A percentile compares a stretch with the other conserved stretches of the same genome.
These are phyloP conservation scores for Taenaris catops DNA, from an alignment of 2,888 invertebrate species.

Conservation along the genomic window DNA sequence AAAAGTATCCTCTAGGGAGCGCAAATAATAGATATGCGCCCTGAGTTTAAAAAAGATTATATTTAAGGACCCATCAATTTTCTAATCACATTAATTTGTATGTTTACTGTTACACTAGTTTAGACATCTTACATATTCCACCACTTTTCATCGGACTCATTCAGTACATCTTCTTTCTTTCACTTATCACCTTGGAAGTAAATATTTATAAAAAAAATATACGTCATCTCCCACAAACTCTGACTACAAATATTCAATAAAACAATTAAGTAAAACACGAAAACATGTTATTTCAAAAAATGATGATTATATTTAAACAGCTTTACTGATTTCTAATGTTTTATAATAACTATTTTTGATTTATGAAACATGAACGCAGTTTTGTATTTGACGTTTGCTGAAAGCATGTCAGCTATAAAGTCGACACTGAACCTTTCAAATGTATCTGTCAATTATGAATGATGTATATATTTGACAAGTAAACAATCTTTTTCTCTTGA, in stretches of 20 bases:
- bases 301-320: too few species aligned
- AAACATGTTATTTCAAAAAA: too few species aligned
- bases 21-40: slow-evolving; percentile 42
- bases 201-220: not conserved
- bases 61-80: slow-evolving; percentile 61
- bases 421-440: not conserved
- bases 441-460: too few species aligned
- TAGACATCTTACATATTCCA: slow-evolving; percentile 53
- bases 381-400: too few species aligned
- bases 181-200: slow-evolving; percentile 2
- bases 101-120: slow-evolving; percentile 62
- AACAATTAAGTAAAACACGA: too few species aligned
- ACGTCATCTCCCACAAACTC: not conserved
- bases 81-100: slow-evolving; percentile 55
- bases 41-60: slow-evolving; percentile 39
- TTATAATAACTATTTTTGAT: not conserved
- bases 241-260: too few species aligned
- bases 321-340: too few species aligned
- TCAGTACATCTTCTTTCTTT: slow-evolving; percentile 19
- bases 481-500: too few species aligned
- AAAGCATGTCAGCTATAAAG: not conserved
- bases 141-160: slow-evolving; percentile 45
- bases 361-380: not conserved
- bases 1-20: slow-evolving; percentile 48
- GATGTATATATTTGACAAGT: too few species aligned